Conservation (phyloP, 2,113 vertebrate species). For the Origma solitaria region DNA sequence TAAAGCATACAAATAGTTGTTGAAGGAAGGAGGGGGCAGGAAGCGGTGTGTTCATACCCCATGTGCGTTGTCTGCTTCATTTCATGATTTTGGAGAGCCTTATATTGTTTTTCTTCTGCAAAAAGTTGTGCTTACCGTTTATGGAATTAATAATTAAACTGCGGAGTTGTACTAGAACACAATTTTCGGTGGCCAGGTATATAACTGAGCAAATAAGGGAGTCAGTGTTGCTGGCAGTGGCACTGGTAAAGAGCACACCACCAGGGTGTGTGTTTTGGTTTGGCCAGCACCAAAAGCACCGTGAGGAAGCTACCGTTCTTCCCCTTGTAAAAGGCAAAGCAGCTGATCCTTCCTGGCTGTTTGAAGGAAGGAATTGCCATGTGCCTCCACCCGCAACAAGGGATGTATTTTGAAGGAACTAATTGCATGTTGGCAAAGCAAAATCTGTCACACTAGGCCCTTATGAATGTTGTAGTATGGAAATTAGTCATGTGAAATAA, state of each 20-base stretch:
- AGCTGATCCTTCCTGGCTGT: background rate
- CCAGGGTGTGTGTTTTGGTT: background rate
- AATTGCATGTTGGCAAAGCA: background rate
- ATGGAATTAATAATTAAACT: background rate
- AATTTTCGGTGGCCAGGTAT: background rate
- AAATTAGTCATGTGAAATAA: slow-evolving; percentile 43
- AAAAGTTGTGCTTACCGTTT: background rate
- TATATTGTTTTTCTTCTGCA: background rate
- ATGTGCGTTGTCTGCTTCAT: accelerated
- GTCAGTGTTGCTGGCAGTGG: background rate
- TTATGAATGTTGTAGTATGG: background rate
- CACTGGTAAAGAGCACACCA: accelerated
- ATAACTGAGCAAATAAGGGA: background rate
- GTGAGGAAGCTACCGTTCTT: background rate
- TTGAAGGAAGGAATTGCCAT: background rate
- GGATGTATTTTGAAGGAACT: background rate
- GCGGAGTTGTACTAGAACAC: background rate
- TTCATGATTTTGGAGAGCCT: background rate
- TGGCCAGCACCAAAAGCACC: background rate
- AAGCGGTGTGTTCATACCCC: background rate
- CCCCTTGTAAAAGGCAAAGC: background rate
- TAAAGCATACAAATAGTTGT: background rate
- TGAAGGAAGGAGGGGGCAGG: background rate
- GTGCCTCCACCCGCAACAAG: background rate
- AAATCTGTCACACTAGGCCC: background rate